These are phyloP conservation scores for Dryomyza anilis DNA, from an alignment of 2,888 invertebrate genomes.

Conservation along the genomic window DNA sequence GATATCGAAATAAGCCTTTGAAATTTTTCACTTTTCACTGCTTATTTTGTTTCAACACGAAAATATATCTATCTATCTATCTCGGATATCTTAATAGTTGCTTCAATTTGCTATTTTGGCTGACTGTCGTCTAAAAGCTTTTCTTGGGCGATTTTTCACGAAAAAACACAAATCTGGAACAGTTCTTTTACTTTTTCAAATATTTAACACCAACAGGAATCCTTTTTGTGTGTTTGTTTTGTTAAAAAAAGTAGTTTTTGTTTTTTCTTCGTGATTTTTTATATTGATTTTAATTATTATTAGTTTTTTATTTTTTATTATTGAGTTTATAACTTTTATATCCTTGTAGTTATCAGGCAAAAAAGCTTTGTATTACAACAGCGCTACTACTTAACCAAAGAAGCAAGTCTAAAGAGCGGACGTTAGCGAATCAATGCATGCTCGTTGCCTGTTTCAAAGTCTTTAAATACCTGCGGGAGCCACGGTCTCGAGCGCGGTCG, in stretches of 20 bases:
- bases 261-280: constrained; percentile 6
- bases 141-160: not conserved
- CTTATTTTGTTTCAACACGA: constrained; percentile 41
- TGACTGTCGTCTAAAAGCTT: constrained; percentile 22
- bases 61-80: constrained; percentile 32
- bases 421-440: constrained; percentile 75
- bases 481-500: constrained; percentile 35
- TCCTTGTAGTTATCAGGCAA: constrained; percentile 40
- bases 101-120: constrained; percentile 1
- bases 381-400: constrained; percentile 56
- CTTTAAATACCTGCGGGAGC: constrained; percentile 66
- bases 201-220: constrained; percentile 20
- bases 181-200: not conserved
- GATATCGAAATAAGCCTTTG: constrained; percentile 58
- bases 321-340: constrained; percentile 29
- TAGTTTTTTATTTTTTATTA: too few relatives aligned
- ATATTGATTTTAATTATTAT: not conserved
- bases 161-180: constrained; percentile 18
- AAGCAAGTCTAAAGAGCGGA: constrained; percentile 68
- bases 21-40: constrained; percentile 57
- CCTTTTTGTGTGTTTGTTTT: constrained; percentile 7
- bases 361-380: constrained; percentile 59
- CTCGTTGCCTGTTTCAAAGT: constrained; percentile 68
- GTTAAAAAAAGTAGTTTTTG: not conserved
- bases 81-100: constrained; percentile 36